phyloP scores from a whole-genome alignment of 2,888 invertebrate species.

The Formica aserva region DNA sequence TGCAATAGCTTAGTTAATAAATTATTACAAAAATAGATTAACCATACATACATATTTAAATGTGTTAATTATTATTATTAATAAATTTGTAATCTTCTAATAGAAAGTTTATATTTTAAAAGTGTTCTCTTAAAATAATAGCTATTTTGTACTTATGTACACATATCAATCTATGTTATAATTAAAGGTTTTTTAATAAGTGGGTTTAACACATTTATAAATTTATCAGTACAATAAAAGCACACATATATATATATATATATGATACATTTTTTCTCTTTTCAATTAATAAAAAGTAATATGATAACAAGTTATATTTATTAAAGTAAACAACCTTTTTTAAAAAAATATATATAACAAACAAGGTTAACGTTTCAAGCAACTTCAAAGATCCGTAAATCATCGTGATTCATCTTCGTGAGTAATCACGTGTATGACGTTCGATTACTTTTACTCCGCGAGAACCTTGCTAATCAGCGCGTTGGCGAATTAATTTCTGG shows the following conservation, averaged over 20 bases:
- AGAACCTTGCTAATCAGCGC: constrained; percentile 17
- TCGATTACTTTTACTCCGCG: neutral
- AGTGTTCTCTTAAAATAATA: neutral
- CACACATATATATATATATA: no score
- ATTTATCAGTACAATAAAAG: neutral
- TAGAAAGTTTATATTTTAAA: neutral
- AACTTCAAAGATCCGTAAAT: neutral
- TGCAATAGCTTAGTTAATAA: neutral
- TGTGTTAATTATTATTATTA: constrained; percentile 7
- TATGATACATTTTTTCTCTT: neutral
- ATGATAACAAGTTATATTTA: neutral
- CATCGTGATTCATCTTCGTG: neutral
- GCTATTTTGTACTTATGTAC: constrained; percentile 20
- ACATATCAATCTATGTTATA: neutral
- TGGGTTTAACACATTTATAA: neutral
- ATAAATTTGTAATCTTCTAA: neutral
- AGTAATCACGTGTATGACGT: neutral
- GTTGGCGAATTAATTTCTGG: constrained; percentile 24
- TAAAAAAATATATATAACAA: neutral
- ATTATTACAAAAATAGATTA: constrained; percentile 33
- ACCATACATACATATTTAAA: neutral
- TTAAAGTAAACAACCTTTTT: neutral
- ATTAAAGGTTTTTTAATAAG: neutral
- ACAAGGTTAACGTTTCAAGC: neutral
- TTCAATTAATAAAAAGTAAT: neutral